Evolutionary conservation across 1,140 invertebrate species (phyloP).

Genomic region (Sarcophaga peregrina): DNA sequence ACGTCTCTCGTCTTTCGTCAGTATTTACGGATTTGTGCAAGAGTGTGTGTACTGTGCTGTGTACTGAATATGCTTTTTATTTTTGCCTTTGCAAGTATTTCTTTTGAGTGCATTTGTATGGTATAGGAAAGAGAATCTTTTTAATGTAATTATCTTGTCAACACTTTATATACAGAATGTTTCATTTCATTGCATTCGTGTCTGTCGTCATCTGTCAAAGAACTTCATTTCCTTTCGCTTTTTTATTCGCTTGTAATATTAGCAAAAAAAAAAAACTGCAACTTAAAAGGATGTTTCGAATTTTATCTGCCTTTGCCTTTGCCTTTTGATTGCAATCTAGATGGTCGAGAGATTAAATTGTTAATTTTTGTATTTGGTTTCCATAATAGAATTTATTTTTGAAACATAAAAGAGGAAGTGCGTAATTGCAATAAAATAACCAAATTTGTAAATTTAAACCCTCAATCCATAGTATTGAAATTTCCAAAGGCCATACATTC

Average conservation of each 20-base stretch:
- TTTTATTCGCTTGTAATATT: background rate
- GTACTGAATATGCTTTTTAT: background rate
- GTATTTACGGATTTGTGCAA: slow-evolving; percentile 4
- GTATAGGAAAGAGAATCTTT: background rate
- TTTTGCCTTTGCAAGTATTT: slow-evolving; percentile 22
- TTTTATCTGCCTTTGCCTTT: background rate
- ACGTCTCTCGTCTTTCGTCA: slow-evolving; percentile 25
- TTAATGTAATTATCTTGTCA: slow-evolving; percentile 41
- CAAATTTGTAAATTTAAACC: too few relatives aligned
- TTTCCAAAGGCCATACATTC: too few relatives aligned
- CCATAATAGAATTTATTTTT: too few relatives aligned
- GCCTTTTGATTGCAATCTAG: background rate
- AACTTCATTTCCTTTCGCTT: slow-evolving; percentile 18
- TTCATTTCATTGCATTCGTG: slow-evolving; percentile 30
- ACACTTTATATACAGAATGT: slow-evolving; percentile 36
- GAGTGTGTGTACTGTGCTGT: too few relatives aligned
- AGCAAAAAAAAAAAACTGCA: background rate
- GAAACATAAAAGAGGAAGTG: too few relatives aligned
- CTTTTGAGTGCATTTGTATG: too few relatives aligned
- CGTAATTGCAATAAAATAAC: too few relatives aligned
- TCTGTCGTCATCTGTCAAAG: slow-evolving; percentile 24
- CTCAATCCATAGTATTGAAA: too few relatives aligned
- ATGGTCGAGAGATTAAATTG: too few relatives aligned
- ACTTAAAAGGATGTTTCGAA: background rate
- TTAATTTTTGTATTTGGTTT: too few relatives aligned